Evolutionary conservation across 2,113 vertebrate species (phyloP).

Genomic region (Egretta garzetta): DNA sequence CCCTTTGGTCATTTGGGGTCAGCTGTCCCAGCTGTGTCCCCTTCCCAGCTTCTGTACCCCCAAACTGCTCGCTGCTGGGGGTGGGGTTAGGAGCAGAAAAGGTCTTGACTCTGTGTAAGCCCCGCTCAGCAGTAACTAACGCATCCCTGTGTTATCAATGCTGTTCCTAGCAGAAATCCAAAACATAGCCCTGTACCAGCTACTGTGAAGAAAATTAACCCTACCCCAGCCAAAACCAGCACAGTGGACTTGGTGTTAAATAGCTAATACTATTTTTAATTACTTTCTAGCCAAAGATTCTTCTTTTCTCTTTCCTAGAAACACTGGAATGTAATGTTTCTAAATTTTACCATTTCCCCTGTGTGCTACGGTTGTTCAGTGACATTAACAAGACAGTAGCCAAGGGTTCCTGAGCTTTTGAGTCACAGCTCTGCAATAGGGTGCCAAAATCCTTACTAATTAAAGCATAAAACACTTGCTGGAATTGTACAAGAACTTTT

Average conservation of each 20-base stretch:
- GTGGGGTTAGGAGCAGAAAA: too few relatives aligned
- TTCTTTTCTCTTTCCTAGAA: constrained; percentile 30
- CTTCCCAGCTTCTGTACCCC: too few relatives aligned
- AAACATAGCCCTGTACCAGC: too few relatives aligned
- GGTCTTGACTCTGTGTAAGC: too few relatives aligned
- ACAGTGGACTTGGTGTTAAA: not conserved
- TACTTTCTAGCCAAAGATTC: not conserved
- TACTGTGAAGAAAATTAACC: too few relatives aligned
- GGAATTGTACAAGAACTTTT: not conserved
- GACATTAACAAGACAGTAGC: constrained; percentile 24
- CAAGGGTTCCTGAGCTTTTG: constrained; percentile 23
- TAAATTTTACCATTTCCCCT: not conserved
- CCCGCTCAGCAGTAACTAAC: too few relatives aligned
- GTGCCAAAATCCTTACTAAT: constrained; percentile 43
- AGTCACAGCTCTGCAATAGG: constrained; percentile 6
- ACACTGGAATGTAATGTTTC: not conserved
- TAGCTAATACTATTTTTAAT: not conserved
- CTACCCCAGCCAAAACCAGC: too few relatives aligned
- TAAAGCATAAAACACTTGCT: not conserved
- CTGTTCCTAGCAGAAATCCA: too few relatives aligned
- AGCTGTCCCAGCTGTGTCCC: too few relatives aligned
- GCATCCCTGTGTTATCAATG: too few relatives aligned
- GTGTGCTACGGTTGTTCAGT: not conserved
- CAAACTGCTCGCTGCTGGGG: too few relatives aligned
- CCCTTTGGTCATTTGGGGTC: too few relatives aligned